phyloP scores from a whole-genome alignment of 2,113 vertebrate genomes.

The Addax nasomaculatus region DNA sequence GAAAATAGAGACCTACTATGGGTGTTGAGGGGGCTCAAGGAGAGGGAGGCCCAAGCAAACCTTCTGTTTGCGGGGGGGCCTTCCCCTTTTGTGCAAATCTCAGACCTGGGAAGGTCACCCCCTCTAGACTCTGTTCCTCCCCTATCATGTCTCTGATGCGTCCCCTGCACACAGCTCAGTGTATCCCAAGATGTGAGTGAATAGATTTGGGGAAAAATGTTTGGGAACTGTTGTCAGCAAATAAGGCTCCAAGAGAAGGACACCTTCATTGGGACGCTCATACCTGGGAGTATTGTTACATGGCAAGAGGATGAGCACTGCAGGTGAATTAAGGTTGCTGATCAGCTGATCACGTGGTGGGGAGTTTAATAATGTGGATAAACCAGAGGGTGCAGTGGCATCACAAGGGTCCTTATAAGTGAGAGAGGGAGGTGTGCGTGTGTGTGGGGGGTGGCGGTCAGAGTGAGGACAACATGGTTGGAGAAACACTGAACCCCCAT shows the following conservation, averaged over 20 bases:
- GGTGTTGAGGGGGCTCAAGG: neutral
- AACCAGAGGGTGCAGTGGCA: neutral
- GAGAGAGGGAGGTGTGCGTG: neutral
- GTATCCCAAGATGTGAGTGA: neutral
- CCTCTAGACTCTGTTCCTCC: neutral
- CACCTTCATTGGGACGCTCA: neutral
- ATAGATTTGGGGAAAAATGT: neutral
- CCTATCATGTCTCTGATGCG: neutral
- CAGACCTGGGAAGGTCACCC: neutral
- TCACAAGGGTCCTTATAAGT: neutral
- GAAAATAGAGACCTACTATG: neutral
- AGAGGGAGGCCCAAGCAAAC: neutral
- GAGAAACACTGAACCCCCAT: neutral
- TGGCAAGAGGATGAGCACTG: neutral
- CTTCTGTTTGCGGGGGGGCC: neutral
- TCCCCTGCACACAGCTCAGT: neutral
- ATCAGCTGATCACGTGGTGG: neutral
- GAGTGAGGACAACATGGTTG: neutral
- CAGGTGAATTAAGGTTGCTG: neutral
- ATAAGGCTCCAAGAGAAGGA: neutral
- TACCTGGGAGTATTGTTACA: neutral
- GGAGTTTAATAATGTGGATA: neutral
- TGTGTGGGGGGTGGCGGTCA: accelerated
- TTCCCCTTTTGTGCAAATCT: neutral
- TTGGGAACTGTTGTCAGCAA: neutral